Conservation (phyloP, 2,888 invertebrate species). For the Nemoura dubitans region DNA sequence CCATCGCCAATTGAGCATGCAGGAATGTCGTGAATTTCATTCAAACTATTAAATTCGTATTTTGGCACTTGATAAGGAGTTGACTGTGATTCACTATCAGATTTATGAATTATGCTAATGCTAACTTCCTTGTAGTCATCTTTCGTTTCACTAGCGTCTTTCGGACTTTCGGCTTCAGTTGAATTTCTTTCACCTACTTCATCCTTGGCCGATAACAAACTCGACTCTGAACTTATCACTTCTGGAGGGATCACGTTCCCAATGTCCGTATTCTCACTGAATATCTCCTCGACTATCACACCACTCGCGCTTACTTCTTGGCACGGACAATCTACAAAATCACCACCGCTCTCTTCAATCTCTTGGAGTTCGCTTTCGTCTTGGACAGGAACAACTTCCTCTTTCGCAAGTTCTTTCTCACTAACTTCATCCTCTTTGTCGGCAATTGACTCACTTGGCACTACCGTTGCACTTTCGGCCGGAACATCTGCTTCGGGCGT, state of each 20-base stretch:
- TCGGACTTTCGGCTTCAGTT: slow-evolving; percentile 50
- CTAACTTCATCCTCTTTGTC: slow-evolving; percentile 54
- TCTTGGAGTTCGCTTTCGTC: slow-evolving; percentile 28
- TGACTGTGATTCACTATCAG: slow-evolving; percentile 29
- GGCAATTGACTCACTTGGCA: neutral
- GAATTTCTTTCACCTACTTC: neutral
- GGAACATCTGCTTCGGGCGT: slow-evolving; percentile 40
- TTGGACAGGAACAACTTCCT: slow-evolving; percentile 36
- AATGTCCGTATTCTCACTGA: slow-evolving; percentile 16
- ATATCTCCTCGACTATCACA: slow-evolving; percentile 33
- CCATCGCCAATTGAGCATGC: slow-evolving; percentile 18
- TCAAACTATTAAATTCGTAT: slow-evolving; percentile 24
- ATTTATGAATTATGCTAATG: slow-evolving; percentile 33
- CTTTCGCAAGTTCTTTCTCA: slow-evolving; percentile 40
- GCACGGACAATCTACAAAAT: slow-evolving; percentile 43
- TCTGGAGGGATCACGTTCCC: slow-evolving; percentile 7
- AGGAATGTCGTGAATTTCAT: slow-evolving; percentile 24
- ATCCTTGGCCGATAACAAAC: neutral
- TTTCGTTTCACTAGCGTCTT: slow-evolving; percentile 53
- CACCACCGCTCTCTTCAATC: slow-evolving; percentile 50
- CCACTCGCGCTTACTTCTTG: slow-evolving; percentile 30
- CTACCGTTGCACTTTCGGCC: neutral
- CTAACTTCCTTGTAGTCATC: slow-evolving; percentile 54
- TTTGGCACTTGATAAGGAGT: slow-evolving; percentile 40
- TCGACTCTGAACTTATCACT: neutral